Evolutionary conservation across 2,888 invertebrate genomes (phyloP), one percentile per base, ranked within the genome.

Genomic region (Hydrotaea cyrtoneurina): DNA sequence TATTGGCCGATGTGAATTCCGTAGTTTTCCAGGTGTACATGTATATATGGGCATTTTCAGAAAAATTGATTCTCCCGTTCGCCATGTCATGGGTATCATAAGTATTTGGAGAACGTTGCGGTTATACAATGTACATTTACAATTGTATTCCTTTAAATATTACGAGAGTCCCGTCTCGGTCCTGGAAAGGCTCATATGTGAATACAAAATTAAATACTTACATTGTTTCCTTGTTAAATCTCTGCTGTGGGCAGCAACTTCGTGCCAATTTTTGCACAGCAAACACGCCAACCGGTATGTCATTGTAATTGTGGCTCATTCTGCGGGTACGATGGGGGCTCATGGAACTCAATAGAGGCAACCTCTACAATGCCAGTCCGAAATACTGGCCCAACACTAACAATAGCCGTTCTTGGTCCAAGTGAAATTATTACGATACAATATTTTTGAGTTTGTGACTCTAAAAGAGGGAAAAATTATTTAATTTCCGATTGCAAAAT

Each of bases 261-360:
- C 93, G 92, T 92, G 93, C 21, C 93, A 87, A 86, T 92, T 87
- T 93, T 88, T 95, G 95, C 72, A 96, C 88, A 39, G 93, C 89
- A 87, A 93, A 93, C 11, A 96, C 92, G n/a, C 96, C 96, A 83
- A 94, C 90, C 15, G 96, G 96, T 71, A 95, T 93, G 82, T 95
- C 94, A 86, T 92, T 93, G 78, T 93, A 93, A 31, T 93, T 93
- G 19, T 93, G 93, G 86, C 93, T 94, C 95, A 95, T 95, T 89
- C 92, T 94, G 79, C 91, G 89, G 78, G 89, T 86, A 84, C 89
- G 89, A 79, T 86, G 80, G 26, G 87, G 83, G 87, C 87, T 89
- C 91, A 91, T 91, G 73, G 71, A 76, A 78, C 10, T 78, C n/a
- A 46, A 62, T 57, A 78, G 53, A 23, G 8, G 13, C 15, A 43